Percentiles rank a stretch among this genome's conserved stretches.
These are phyloP conservation scores for Scaptodrosophila latifasciaeformis DNA, from an alignment of 2,888 invertebrate genomes.

Conservation along the genomic window DNA sequence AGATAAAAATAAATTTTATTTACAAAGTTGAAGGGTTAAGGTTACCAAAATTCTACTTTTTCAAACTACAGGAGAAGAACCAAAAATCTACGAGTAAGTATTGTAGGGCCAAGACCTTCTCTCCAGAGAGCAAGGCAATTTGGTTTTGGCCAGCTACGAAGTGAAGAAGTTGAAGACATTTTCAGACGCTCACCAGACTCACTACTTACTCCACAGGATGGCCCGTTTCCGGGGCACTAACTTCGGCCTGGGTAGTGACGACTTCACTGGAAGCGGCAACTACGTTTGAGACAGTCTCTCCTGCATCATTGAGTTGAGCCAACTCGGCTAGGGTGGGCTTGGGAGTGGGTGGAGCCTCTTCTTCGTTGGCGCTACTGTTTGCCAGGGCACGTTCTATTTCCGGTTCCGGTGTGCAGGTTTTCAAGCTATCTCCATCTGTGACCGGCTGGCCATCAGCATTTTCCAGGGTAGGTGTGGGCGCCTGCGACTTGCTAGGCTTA, in stretches of 20 bases:
- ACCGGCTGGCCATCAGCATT: background rate
- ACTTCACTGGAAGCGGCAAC: background rate
- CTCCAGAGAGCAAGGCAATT: too few species aligned
- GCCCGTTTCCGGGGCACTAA: slow-evolving; percentile 1
- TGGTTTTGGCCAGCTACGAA: too few species aligned
- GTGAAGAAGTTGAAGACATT: too few species aligned
- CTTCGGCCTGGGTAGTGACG: slow-evolving; percentile 4
- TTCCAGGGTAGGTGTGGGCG: slow-evolving; percentile 46
- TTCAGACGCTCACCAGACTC: slow-evolving; percentile 7
- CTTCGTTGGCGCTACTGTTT: slow-evolving; percentile 44
- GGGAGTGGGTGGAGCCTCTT: slow-evolving; percentile 70
- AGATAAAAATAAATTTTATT: slow-evolving; percentile 2
- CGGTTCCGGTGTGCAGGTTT: slow-evolving; percentile 73
- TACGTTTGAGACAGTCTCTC: slow-evolving; percentile 17
- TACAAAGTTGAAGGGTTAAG: too few species aligned
- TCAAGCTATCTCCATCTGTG: slow-evolving; percentile 69
- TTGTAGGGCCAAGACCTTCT: too few species aligned
- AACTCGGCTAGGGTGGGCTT: slow-evolving; percentile 71
- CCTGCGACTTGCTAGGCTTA: slow-evolving; percentile 37
- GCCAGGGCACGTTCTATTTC: slow-evolving; percentile 73
- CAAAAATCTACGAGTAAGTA: too few species aligned
- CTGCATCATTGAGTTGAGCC: slow-evolving; percentile 51
- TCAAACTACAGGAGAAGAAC: too few species aligned
- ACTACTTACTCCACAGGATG: slow-evolving; percentile 8
- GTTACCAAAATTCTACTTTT: too few species aligned